phyloP scores from a whole-genome alignment of 1,140 invertebrate species.

The Cepaea nemoralis region DNA sequence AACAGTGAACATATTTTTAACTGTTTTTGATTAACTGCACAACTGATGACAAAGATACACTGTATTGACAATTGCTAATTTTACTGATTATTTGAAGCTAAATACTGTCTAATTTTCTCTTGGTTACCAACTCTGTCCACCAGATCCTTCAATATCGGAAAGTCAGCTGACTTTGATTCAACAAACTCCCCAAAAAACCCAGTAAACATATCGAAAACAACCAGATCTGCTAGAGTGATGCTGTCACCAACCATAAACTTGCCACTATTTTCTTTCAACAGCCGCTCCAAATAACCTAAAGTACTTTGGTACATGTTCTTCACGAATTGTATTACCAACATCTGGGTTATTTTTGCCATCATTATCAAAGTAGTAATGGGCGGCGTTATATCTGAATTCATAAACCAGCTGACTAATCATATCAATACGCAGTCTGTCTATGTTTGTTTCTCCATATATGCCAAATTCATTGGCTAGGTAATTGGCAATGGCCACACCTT shows the following conservation, averaged over 20 bases:
- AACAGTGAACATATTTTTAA: no score
- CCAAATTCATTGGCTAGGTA: slow-evolving; percentile 6
- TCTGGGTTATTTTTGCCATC: background rate
- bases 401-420: background rate
- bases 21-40: no score
- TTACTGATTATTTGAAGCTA: no score
- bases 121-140: background rate
- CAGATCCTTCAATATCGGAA: background rate
- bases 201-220: background rate
- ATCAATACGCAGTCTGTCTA: background rate
- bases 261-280: slow-evolving; percentile 34
- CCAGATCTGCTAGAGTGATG: slow-evolving; percentile 4
- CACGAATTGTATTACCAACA: background rate
- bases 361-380: background rate
- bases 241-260: slow-evolving; percentile 26
- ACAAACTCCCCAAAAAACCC: background rate
- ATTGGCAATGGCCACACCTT: background rate
- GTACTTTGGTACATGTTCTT: slow-evolving; percentile 23
- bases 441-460: background rate
- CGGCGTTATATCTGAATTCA: background rate
- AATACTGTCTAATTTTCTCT: background rate
- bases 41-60: no score
- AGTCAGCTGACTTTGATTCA: background rate
- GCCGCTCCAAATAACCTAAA: slow-evolving; percentile 32
- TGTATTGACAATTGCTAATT: no score